A percentile compares a stretch with the other conserved stretches of the same genome.
phyloP scores from a whole-genome alignment of 2,797 vertebrate genomes.

The Halcyon chelicuti region DNA sequence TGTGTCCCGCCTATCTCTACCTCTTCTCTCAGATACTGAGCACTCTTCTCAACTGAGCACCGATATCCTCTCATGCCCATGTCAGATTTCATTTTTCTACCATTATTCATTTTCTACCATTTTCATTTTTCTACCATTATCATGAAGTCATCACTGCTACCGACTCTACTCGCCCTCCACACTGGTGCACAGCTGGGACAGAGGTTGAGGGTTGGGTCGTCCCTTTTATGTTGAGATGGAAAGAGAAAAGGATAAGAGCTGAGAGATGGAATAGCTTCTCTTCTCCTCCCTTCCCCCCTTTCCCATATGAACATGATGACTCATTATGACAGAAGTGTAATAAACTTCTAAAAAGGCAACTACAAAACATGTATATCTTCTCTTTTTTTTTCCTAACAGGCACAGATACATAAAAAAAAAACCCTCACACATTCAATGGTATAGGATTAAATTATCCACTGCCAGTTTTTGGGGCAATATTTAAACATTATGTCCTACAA shows the following conservation, averaged over 20 bases:
- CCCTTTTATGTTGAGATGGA: neutral
- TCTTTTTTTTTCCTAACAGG: neutral
- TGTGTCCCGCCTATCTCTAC: neutral
- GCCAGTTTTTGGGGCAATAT: constrained; percentile 56
- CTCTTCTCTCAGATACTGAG: neutral
- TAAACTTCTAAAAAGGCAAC: constrained; percentile 55
- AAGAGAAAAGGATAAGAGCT: neutral
- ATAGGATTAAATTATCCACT: constrained; percentile 50
- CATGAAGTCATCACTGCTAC: neutral
- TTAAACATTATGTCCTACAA: constrained; percentile 54
- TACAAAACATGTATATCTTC: neutral
- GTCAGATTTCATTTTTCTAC: neutral
- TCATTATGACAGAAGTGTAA: constrained; percentile 62
- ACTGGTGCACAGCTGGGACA: neutral
- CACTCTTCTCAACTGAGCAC: neutral
- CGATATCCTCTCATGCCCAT: neutral
- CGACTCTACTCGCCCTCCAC: neutral
- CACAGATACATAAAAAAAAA: neutral
- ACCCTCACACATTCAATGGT: constrained; percentile 11
- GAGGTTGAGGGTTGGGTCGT: neutral
- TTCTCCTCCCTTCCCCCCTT: neutral
- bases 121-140: neutral
- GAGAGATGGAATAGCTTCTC: neutral
- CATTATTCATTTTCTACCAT: too few relatives aligned
- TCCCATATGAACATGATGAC: constrained; percentile 26